Evolutionary conservation across 2,888 invertebrate species (phyloP).

Genomic region (Pterostichus madidus): DNA sequence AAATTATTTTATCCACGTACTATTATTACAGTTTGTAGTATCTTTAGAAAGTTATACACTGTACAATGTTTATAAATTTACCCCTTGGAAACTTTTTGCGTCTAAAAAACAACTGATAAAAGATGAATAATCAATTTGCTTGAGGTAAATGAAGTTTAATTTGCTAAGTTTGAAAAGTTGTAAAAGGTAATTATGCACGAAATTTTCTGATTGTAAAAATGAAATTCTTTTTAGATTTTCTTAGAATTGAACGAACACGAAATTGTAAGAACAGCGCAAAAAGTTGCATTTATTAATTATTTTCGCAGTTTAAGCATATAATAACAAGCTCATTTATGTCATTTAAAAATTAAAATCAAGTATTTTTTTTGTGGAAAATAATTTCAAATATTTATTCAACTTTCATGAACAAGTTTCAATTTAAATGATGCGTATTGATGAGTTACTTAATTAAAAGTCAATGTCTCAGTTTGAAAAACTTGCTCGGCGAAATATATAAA

Average conservation of each 20-base stretch:
- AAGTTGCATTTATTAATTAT: slow-evolving; percentile 26
- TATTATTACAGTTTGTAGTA: too few species aligned
- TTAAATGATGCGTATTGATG: slow-evolving; percentile 24
- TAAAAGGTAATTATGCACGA: slow-evolving; percentile 27
- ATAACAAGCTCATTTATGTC: slow-evolving; percentile 44
- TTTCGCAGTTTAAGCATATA: slow-evolving; percentile 17
- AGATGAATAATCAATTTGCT: slow-evolving; percentile 44
- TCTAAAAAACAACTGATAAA: not conserved
- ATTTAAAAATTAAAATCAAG: slow-evolving; percentile 50
- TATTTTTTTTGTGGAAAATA: slow-evolving; percentile 21
- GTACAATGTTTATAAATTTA: too few species aligned
- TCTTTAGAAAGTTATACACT: too few species aligned
- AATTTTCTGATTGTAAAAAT: slow-evolving; percentile 14
- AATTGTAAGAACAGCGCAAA: not conserved
- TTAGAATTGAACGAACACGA: not conserved
- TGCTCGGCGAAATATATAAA: too few species aligned
- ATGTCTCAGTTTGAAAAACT: too few species aligned
- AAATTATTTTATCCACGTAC: too few species aligned
- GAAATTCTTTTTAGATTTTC: slow-evolving; percentile 15
- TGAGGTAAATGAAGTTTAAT: slow-evolving; percentile 43
- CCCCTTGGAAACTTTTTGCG: too few species aligned
- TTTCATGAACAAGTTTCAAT: slow-evolving; percentile 40
- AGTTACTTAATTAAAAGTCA: too few species aligned
- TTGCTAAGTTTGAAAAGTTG: slow-evolving; percentile 43
- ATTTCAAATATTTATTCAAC: slow-evolving; percentile 52